Base-by-base conservation (phyloP, 1,140 invertebrate species). In the Drosophila simulans region DNA sequence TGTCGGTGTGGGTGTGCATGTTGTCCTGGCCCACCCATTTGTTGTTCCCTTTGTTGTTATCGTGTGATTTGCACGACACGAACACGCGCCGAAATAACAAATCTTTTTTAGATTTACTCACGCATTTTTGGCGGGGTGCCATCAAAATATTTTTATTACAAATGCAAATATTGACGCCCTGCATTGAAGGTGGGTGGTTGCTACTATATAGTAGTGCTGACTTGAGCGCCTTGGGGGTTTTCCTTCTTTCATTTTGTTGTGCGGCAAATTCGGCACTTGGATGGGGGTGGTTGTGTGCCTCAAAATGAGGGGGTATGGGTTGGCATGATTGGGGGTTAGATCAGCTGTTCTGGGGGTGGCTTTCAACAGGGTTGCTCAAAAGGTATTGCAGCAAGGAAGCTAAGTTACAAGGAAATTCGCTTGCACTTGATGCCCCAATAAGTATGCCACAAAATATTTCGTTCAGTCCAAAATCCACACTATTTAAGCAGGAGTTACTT, bases 131-230 rank as follows among this genome's bases (percentile, higher is more conserved):
- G 66, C 54, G 63, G 63, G 64, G 27, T 74, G 77, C 80, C 84
- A 90, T 84, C 84, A 80, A 84, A 89, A 89, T 89, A 89, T 89
- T 89, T 88, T 89, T 89, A 89, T 89, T 89, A 89, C 84, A 89
- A 89, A 89, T 89, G 84, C 84, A 89, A 89, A 89, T 89, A 89
- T 89, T 89, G 84, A 84, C 80, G 80, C 84, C 65, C 58, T 53
- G 73, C 60, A 58, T 37, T 12, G 37, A 13, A 13, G 11, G 34
- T 0, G 12, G 48, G 17, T 25, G 22, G 46, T 17, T 46, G 3
- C 1, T 48, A 48, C 46, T 63, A 7, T 51, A 64, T 55, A 70
- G 66, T 70, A 70, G 64, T 56, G 42, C 59, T 66, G 59, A 7
- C 63, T 42, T 12, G 20, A 56, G 27, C 55, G 64, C 68, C 68